Base-by-base conservation (phyloP, 2,113 vertebrate genomes). In the Piliocolobus tephrosceles region DNA sequence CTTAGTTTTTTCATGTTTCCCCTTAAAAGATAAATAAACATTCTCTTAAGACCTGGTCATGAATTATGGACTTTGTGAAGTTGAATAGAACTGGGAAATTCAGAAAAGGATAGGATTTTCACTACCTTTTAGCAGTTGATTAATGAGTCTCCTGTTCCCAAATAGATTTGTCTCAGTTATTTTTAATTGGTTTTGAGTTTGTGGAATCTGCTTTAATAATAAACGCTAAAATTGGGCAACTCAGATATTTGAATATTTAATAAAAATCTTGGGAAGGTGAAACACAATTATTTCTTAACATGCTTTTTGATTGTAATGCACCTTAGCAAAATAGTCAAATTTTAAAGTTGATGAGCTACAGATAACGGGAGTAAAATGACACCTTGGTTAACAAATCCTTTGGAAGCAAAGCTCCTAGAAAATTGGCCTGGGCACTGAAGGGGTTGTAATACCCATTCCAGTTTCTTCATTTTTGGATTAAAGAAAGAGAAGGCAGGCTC, bases 21-120 rank as follows among this genome's bases (percentile, higher is more conserved):
- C 88, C 86, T 93, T 89, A 86, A 96, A 96, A 93, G 72, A 88
- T 27, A 96, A 96, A 91, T 88, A 91, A 97, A 94, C 50, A 93
- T 96, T 81, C 76, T 50, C 38, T 50, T 66, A 94, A 91, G 82
- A 85, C 35, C 35, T 86, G 25, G 11, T 94, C 70, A 57, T 89
- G 72, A 93, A 88, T 96, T 96, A 90, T 10, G 93, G 64, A 93
- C 72, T 95, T 96, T 90, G 58, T 90, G 35, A 94, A 91, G 92
- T 89, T 94, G 86, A 95, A 52, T 84, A 38, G 86, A 91, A 95
- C 13, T 89, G 30, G 52, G 43, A 93, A 98, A 93, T 87, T 78
- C 30, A 92, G 81, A 75, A 96, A 93, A 75, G 17, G 64, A 81
- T 89, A 66, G 32, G 11, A 52, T 95, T 93, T 91, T 93, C 57